A percentile compares a stretch with the other conserved stretches of the same genome.
Evolutionary conservation across 2,113 vertebrate species (phyloP).

Genomic region (Neogobius melanostomus): DNA sequence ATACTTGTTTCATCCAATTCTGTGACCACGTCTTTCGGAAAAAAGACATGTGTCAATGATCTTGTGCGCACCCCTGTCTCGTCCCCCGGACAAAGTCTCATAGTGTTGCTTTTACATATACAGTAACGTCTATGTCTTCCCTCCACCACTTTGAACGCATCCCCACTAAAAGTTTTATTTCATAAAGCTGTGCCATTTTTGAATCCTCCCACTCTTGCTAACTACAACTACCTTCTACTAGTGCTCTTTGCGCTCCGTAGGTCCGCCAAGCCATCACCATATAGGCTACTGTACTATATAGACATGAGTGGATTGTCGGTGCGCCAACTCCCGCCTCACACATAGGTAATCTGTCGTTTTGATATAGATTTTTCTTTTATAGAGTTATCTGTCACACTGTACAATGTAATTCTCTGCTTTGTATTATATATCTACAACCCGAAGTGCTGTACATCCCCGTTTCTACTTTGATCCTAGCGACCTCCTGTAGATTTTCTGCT

Average conservation of each 20-base stretch:
- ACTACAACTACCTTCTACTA: constrained; percentile 14
- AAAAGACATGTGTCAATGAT: too few species aligned
- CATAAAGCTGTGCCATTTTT: constrained; percentile 5
- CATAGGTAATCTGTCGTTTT: constrained; percentile 39
- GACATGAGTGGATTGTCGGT: constrained; percentile 70
- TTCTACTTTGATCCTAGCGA: constrained; percentile 24
- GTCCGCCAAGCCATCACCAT: constrained; percentile 19
- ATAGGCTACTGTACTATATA: constrained; percentile 17
- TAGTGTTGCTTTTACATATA: neutral
- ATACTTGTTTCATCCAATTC: too few species aligned
- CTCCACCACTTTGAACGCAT: neutral
- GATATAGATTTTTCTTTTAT: constrained; percentile 55
- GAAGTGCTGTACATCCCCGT: constrained; percentile 61
- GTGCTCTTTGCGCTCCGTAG: constrained; percentile 19
- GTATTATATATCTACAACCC: constrained; percentile 66
- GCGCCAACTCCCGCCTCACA: constrained; percentile 53
- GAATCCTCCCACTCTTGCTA: neutral
- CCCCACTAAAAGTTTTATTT: neutral
- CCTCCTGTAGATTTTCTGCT: constrained; percentile 7
- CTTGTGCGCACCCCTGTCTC: too few species aligned
- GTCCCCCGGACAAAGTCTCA: neutral
- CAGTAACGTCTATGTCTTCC: neutral
- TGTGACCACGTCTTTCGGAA: too few species aligned
- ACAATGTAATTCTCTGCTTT: constrained; percentile 64
- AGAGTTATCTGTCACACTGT: constrained; percentile 58